phyloP scores from a whole-genome alignment of 2,888 invertebrate genomes.

The Deilephila elpenor region DNA sequence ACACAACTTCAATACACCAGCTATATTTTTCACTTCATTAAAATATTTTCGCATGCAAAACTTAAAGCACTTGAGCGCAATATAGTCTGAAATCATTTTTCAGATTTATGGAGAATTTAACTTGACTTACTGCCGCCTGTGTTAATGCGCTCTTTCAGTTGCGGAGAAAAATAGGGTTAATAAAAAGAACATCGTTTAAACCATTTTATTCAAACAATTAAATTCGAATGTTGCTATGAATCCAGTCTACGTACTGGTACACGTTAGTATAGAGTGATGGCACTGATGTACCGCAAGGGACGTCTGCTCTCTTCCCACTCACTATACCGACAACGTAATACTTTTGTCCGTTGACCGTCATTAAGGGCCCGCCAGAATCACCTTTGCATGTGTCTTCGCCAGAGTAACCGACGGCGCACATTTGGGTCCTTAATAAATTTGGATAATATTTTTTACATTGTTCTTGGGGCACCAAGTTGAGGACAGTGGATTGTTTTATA shows the following conservation, averaged over 20 bases:
- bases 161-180: background rate
- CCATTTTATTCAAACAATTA: constrained; percentile 36
- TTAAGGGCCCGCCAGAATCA: constrained; percentile 77
- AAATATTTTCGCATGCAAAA: constrained; percentile 53
- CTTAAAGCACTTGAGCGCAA: constrained; percentile 44
- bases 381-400: constrained; percentile 79
- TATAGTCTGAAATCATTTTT: constrained; percentile 41
- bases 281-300: constrained; percentile 72
- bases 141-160: constrained; percentile 28
- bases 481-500: constrained; percentile 72
- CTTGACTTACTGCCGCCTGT: constrained; percentile 35
- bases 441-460: constrained; percentile 66
- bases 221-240: constrained; percentile 54
- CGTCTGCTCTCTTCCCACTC: constrained; percentile 74
- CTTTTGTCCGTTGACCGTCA: constrained; percentile 68
- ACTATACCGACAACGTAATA: constrained; percentile 75
- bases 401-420: constrained; percentile 73
- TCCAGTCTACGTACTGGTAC: constrained; percentile 71
- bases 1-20: constrained; percentile 36
- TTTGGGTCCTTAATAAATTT: constrained; percentile 58
- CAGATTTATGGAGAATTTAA: constrained; percentile 48
- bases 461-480: constrained; percentile 67
- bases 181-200: too few relatives aligned
- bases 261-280: constrained; percentile 78
- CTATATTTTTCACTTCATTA: constrained; percentile 58